Evolutionary conservation across 1,140 invertebrate genomes (phyloP).

Genomic region (Asobara japonica): DNA sequence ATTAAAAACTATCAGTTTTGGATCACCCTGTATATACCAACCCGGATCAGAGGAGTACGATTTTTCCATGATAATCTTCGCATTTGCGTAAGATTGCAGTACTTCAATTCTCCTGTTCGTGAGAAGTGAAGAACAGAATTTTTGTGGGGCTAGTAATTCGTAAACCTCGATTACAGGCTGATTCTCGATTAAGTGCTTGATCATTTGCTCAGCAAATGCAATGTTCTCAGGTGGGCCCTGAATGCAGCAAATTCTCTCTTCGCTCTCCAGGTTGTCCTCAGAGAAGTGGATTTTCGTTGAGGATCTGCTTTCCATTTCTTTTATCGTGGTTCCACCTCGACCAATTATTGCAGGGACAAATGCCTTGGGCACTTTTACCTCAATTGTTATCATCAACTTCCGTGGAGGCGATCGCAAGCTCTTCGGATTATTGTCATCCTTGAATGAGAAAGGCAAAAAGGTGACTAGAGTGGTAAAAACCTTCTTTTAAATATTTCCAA

Average conservation of each 20-base stretch:
- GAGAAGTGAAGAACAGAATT: conserved; percentile 75
- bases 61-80: conserved; percentile 70
- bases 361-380: conserved; percentile 65
- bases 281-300: conserved; percentile 76
- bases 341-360: conserved; percentile 70
- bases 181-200: conserved; percentile 77
- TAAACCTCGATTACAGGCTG: conserved; percentile 73
- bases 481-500: background rate
- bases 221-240: conserved; percentile 71
- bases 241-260: conserved; percentile 72
- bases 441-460: conserved; percentile 15
- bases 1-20: background rate
- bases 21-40: too few species aligned
- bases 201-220: conserved; percentile 74
- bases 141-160: conserved; percentile 74
- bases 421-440: conserved; percentile 44
- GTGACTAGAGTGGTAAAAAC: background rate
- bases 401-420: background rate
- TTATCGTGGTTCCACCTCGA: conserved; percentile 74
- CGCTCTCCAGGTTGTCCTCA: conserved; percentile 54
- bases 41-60: conserved; percentile 21
- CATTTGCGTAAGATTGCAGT: conserved; percentile 73
- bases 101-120: conserved; percentile 76
- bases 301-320: conserved; percentile 76
- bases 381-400: conserved; percentile 49